Evolutionary conservation across 2,888 invertebrate genomes (phyloP).

Genomic region (Meghimatium bilineatum): DNA sequence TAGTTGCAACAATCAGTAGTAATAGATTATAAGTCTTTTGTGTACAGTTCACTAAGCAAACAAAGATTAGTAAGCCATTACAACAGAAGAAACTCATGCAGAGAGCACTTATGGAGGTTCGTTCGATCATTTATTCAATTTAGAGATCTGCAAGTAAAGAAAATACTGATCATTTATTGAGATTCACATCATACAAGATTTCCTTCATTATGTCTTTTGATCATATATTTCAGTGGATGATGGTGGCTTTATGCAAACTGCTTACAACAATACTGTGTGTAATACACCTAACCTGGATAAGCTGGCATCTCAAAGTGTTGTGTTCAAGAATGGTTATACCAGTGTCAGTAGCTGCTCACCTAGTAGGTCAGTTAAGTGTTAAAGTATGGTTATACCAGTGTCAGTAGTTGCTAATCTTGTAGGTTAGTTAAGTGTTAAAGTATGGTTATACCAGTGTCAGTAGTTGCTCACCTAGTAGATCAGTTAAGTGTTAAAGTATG

Average conservation of each 20-base stretch:
- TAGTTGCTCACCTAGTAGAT: slow-evolving; percentile 91
- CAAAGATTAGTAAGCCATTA: too few relatives aligned
- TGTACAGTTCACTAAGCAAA: too few relatives aligned
- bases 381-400: slow-evolving; percentile 91
- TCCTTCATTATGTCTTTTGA: neutral
- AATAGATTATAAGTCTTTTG: too few relatives aligned
- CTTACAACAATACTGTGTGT: slow-evolving; percentile 88
- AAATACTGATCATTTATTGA: too few relatives aligned
- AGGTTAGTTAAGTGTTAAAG: slow-evolving; percentile 82
- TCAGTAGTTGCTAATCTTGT: slow-evolving; percentile 95
- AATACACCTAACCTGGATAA: slow-evolving; percentile 90
- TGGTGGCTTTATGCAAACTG: slow-evolving; percentile 89
- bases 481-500: slow-evolving; percentile 81
- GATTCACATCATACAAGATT: neutral
- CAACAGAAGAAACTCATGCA: too few relatives aligned
- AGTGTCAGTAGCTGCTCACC: slow-evolving; percentile 96
- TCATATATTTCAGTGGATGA: slow-evolving; percentile 84
- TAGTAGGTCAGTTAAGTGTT: slow-evolving; percentile 82
- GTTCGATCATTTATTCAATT: too few relatives aligned
- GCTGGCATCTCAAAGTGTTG: slow-evolving; percentile 69
- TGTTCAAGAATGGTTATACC: slow-evolving; percentile 92
- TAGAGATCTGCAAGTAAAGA: too few relatives aligned
- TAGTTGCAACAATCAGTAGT: too few relatives aligned
- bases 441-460: slow-evolving; percentile 93
- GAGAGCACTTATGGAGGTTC: too few relatives aligned